Percentiles rank a stretch among this genome's conserved stretches.
Evolutionary conservation across 1,140 invertebrate species (phyloP).

Genomic region (Acromyrmex echinatior): DNA sequence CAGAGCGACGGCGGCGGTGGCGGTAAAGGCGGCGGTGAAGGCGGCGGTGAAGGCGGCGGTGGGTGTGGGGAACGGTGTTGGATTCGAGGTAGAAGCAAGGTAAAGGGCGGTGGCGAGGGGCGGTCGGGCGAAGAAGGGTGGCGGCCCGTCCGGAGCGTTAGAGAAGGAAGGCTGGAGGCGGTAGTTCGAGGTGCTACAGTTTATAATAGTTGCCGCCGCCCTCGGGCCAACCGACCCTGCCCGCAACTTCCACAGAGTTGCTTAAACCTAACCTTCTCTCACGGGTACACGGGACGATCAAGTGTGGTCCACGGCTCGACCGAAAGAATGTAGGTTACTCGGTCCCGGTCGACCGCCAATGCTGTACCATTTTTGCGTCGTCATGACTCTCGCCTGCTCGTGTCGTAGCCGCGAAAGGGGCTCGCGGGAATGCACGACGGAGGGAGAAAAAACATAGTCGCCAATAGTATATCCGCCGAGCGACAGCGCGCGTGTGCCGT

Average conservation of each 20-base stretch:
- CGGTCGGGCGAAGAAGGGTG: constrained; percentile 72
- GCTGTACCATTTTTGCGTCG: constrained; percentile 31
- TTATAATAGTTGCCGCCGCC: constrained; percentile 87
- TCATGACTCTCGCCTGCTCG: too few relatives aligned
- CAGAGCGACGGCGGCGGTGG: constrained; percentile 48
- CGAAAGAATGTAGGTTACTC: constrained; percentile 68
- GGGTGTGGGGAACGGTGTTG: constrained; percentile 66
- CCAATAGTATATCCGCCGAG: constrained; percentile 75
- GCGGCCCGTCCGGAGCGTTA: constrained; percentile 68
- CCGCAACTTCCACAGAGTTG: constrained; percentile 86
- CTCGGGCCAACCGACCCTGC: constrained; percentile 84
- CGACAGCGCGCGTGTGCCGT: constrained; percentile 68
- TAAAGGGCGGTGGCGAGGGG: constrained; percentile 68
- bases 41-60: constrained; percentile 13
- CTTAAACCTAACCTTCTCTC: constrained; percentile 85
- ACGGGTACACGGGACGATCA: constrained; percentile 73
- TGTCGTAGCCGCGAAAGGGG: background rate
- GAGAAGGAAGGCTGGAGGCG: constrained; percentile 82
- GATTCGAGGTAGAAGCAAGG: constrained; percentile 67
- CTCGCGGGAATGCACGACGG: too few relatives aligned
- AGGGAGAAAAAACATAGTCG: too few relatives aligned
- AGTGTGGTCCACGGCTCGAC: constrained; percentile 72
- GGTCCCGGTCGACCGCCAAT: background rate
- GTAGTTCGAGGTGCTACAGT: constrained; percentile 87
- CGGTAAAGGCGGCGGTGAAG: constrained; percentile 29